phyloP scores from a whole-genome alignment of 2,113 vertebrate genomes.

The Chamaea fasciata region DNA sequence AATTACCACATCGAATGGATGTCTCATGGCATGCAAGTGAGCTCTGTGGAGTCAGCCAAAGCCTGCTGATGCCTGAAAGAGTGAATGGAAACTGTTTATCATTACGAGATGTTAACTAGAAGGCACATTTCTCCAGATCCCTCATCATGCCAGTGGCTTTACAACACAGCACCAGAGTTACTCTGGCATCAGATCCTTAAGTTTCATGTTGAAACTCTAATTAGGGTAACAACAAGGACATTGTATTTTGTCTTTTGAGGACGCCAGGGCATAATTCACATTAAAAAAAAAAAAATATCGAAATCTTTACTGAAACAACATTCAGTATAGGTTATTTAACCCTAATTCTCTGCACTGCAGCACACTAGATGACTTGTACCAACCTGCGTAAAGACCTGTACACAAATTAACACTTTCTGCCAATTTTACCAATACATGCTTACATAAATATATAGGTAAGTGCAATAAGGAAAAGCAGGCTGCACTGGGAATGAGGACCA shows the following conservation, averaged over 20 bases:
- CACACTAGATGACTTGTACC: background rate
- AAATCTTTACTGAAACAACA: background rate
- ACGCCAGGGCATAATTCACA: background rate
- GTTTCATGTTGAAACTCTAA: background rate
- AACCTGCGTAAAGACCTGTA: background rate
- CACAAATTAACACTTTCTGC: background rate
- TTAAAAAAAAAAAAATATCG: rapidly evolving
- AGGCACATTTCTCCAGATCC: background rate
- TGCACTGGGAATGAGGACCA: background rate
- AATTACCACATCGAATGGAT: background rate
- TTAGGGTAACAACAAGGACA: background rate
- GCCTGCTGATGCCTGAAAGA: background rate
- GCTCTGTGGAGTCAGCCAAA: background rate
- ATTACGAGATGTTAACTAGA: background rate
- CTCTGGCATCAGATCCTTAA: background rate
- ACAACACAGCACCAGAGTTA: background rate
- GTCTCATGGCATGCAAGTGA: background rate
- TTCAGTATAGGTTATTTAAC: background rate
- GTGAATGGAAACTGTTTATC: background rate
- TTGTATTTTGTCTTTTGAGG: background rate
- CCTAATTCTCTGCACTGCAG: background rate
- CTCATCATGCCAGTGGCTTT: background rate
- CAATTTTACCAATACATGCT: background rate
- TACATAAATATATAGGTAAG: background rate
- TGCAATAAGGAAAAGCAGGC: background rate